phyloP scores from a whole-genome alignment of 2,797 vertebrate species.

The Pteronotus mesoamericanus region DNA sequence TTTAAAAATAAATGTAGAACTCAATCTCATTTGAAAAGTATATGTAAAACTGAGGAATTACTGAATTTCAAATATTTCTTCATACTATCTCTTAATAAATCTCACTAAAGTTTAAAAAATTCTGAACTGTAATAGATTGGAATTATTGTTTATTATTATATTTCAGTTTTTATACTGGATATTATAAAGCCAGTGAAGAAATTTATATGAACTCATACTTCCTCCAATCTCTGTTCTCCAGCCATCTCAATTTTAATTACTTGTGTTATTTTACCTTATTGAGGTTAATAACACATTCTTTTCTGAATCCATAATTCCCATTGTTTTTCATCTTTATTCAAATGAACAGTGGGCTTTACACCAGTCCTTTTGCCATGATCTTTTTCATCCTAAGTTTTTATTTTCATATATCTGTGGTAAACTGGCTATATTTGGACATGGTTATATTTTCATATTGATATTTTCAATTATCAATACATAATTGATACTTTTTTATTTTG shows the following conservation, averaged over 20 bases:
- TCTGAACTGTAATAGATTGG: not conserved
- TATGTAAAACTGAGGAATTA: conserved; percentile 3
- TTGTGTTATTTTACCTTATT: not conserved
- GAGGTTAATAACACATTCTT: conserved; percentile 18
- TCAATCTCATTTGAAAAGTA: not conserved
- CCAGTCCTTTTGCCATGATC: not conserved
- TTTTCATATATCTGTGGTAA: conserved; percentile 29
- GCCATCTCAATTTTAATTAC: not conserved
- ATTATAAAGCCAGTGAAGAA: not conserved
- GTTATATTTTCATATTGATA: conserved; percentile 44
- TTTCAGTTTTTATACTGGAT: not conserved
- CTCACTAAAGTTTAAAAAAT: not conserved
- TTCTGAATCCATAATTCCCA: not conserved
- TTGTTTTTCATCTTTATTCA: conserved; percentile 8
- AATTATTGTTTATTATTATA: not conserved
- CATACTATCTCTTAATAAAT: not conserved
- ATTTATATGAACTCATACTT: not conserved
- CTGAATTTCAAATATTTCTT: not conserved
- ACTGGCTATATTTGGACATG: not conserved
- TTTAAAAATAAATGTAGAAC: conserved; percentile 28
- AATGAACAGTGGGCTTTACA: not conserved
- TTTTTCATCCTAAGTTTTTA: not conserved
- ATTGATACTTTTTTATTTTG: not conserved
- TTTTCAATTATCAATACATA: not conserved
- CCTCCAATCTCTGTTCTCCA: not conserved